Conservation (phyloP, 2,113 vertebrate genomes). For the Bothrops jararaca region DNA sequence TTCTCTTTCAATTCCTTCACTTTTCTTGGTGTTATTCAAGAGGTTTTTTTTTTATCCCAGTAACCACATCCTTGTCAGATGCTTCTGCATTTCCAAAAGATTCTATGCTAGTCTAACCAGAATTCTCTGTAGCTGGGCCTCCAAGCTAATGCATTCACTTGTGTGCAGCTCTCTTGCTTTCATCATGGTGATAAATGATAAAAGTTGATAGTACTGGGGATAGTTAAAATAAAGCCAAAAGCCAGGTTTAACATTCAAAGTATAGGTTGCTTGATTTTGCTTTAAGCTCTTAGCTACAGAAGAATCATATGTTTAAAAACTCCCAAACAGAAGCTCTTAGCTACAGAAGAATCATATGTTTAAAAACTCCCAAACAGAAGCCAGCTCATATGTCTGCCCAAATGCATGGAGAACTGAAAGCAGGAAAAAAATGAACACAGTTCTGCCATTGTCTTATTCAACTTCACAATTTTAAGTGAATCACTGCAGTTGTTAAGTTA, state of each 20-base stretch:
- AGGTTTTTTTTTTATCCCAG: background rate
- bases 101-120: background rate
- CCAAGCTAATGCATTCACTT: background rate
- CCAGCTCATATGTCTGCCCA: background rate
- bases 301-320: slow-evolving; percentile 7
- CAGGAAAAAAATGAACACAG: background rate
- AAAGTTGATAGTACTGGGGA: background rate
- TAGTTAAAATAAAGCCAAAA: background rate
- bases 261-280: background rate
- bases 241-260: background rate
- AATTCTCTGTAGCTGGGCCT: background rate
- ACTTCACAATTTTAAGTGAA: background rate
- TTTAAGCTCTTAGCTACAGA: background rate
- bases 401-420: background rate
- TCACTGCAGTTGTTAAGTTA: background rate
- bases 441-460: background rate
- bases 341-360: background rate
- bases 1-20: background rate
- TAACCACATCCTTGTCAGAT: background rate
- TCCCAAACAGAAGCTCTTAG: background rate
- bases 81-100: background rate
- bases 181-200: background rate
- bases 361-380: slow-evolving; percentile 13
- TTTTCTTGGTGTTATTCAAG: background rate
- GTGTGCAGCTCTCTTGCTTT: background rate